A percentile compares a stretch with the other conserved stretches of the same genome.
Evolutionary conservation across 2,113 vertebrate genomes (phyloP).

Genomic region (Alouatta palliata): DNA sequence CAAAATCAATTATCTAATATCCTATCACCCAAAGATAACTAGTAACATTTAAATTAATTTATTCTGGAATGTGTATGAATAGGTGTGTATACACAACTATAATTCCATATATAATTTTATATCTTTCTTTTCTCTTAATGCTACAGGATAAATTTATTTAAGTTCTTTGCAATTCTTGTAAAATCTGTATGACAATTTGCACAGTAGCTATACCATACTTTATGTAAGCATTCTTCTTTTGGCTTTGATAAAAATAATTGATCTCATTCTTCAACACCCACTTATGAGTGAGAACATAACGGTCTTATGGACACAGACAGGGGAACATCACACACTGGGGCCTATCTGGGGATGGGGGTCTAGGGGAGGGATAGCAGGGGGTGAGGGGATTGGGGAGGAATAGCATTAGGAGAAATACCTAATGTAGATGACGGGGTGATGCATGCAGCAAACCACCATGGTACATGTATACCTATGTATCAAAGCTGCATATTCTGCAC

Average conservation of each 20-base stretch:
- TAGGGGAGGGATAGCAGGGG: no score
- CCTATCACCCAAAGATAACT: background rate
- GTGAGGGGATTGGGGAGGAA: no score
- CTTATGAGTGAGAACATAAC: no score
- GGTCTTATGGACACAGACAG: no score
- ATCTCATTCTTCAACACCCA: background rate
- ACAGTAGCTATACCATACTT: background rate
- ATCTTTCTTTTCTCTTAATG: conserved; percentile 2
- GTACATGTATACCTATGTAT: no score
- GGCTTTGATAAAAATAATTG: background rate
- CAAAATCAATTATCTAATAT: background rate
- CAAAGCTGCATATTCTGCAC: no score
- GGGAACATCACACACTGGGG: no score
- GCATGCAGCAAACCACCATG: no score
- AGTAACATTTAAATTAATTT: background rate
- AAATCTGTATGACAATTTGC: background rate
- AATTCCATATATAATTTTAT: background rate
- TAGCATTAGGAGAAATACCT: no score
- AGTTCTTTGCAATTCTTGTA: background rate
- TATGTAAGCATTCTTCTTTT: background rate
- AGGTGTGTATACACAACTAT: background rate
- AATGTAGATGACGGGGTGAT: no score
- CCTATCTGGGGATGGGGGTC: no score
- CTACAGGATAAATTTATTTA: background rate
- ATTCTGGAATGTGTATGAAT: background rate